Evolutionary conservation across 2,797 vertebrate species (phyloP), one percentile per base, ranked within the genome.

Genomic region (Siniperca scherzeri): DNA sequence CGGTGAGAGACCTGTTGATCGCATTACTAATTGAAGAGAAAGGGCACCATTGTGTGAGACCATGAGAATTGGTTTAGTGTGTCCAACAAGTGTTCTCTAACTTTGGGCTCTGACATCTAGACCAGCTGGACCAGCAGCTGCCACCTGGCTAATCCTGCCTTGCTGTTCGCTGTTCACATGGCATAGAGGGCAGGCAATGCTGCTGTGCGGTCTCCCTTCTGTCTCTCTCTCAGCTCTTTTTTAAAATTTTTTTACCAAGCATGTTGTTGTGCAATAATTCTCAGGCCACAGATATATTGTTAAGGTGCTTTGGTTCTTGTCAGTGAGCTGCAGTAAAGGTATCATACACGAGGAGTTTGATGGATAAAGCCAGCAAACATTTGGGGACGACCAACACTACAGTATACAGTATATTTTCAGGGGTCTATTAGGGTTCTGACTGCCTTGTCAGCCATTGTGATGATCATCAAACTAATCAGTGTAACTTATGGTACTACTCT

Each of bases 81-180:
- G 48, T 77, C 71, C 84, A 82, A 70, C 84, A 88, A 88, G 86
- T 83, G 89, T 86, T 92, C 83, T 82, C 61, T 78, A 81, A 88
- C 77, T 85, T 79, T 80, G 83, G 77, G 57, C 68, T 82, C 53
- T 89, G 89, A 89, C 85, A 89, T 80, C 44, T 60, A 14, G 77
- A 83, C 84, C 88, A 90, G 85, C 85, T 84, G 83, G 85, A 80
- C 56, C 78, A 46, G 80, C 91, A 89, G 90, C 92, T 93, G 93
- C 83, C 86, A 83, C 78, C 85, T 78, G 80, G 70, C 68, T 88
- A 82, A 91, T 91, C 86, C 88, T 12, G 74, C 84, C 74, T 52
- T 2, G 33, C 77, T 73, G 82, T 72, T 83, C 50, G 59, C 75
- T 64, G 14, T 77, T 90, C 88, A 84, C 88, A 83, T 52, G 76